A percentile compares a stretch with the other conserved stretches of the same genome.
Conservation (phyloP, 2,888 invertebrate genomes). For the Sympetrum striolatum region DNA sequence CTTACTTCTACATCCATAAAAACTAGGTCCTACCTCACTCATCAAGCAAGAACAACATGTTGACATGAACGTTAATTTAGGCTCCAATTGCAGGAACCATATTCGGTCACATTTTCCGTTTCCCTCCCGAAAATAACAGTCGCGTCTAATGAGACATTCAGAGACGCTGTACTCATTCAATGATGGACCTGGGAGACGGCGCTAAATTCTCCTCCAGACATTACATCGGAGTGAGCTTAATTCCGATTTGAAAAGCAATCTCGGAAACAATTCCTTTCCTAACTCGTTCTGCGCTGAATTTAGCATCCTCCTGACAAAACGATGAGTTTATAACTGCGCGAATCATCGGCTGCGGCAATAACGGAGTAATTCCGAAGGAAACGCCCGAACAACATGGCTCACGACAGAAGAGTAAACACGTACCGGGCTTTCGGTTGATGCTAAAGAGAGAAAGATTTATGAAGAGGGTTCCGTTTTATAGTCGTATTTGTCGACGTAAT, state of each 20-base stretch:
- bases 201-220: neutral
- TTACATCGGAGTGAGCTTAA: neutral
- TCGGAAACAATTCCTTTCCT: neutral
- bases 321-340: neutral
- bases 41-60: too few species aligned
- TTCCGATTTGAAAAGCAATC: neutral
- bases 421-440: neutral
- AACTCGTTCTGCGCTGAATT: neutral
- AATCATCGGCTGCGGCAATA: neutral
- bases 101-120: too few species aligned
- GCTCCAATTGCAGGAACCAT: too few species aligned
- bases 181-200: neutral
- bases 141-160: too few species aligned
- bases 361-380: neutral
- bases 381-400: neutral
- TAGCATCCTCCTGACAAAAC: neutral
- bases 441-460: neutral
- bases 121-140: too few species aligned
- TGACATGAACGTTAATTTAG: too few species aligned
- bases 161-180: neutral
- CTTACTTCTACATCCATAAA: too few species aligned
- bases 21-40: too few species aligned
- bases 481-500: neutral
- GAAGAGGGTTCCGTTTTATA: neutral
- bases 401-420: neutral